Base-by-base conservation (phyloP, 2,797 vertebrate species). In the Rhadinocentrus ornatus region DNA sequence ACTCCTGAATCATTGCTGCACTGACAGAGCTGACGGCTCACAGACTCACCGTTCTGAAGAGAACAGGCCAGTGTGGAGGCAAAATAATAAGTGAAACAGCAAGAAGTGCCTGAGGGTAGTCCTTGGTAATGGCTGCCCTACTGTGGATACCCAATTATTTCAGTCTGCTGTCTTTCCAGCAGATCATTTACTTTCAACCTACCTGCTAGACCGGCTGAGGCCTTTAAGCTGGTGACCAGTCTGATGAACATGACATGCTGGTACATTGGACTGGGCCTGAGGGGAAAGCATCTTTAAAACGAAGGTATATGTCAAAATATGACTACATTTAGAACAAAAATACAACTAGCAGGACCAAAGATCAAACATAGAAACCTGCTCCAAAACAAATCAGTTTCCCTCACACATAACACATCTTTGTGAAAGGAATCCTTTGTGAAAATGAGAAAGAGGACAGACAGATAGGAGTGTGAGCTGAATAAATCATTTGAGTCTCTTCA, bases 31-130 rank as follows among this genome's bases (percentile, higher is more conserved):
- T 58, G 41, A 69, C 27, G 29, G 66, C 77, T 73, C 31, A 52
- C 50, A 66, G 60, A 58, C 77, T 73, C 80, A 78, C 70, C 61
- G 44, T 27, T 57, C 70, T 74, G 70, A 84, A 73, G 26, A 6
- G 59, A 53, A 62, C 39, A 73, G 73, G 63, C 66, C 61, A 81
- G 58, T 62, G 64, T 65, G 74, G 75, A 74, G 76, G 69, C 46
- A 61, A 75, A 75, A 81, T 86, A 84, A 87, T 85, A 80, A 83
- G 78, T 78, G 73, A 81, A 85, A 79, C 75, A 88, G 79, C 79
- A 66, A 76, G 74, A 77, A 61, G 26, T 7, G 82, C 87, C 86
- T 52, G 69, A 78, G 64, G 86, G 83, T 83, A 78, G 82, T 79
- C 69, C 57, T 58, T 53, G 68, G 53, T 85, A 86, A 89, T 84